These are phyloP conservation scores for Acanthaster planci DNA, from an alignment of 35 echinoderm and acorn worm species.

Conservation along the genomic window DNA sequence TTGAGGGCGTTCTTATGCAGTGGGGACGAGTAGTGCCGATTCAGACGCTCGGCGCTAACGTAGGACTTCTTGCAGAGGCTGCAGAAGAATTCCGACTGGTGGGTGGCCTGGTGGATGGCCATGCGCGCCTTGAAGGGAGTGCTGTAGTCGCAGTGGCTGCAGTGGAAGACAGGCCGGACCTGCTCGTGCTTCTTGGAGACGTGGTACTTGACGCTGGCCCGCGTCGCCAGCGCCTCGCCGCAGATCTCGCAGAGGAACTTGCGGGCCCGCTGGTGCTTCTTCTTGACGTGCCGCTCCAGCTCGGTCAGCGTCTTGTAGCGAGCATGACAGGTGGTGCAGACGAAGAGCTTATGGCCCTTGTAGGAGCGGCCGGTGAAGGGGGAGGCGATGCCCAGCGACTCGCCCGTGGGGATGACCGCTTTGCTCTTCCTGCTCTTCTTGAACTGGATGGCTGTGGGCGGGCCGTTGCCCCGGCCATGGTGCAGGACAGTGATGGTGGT, in stretches of 20 bases:
- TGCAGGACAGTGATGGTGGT: slow-evolving; percentile 85
- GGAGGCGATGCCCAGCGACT: slow-evolving; percentile 87
- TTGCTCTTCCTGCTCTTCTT: slow-evolving; percentile 86
- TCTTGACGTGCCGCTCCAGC: slow-evolving; percentile 69
- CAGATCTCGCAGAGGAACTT: slow-evolving; percentile 93
- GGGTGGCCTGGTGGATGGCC: slow-evolving; percentile 70
- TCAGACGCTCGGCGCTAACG: slow-evolving; percentile 53
- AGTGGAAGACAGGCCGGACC: slow-evolving; percentile 17
- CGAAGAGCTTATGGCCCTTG: slow-evolving; percentile 58
- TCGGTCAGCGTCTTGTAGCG: slow-evolving; percentile 72
- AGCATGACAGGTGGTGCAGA: slow-evolving; percentile 64
- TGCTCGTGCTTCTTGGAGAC: slow-evolving; percentile 52
- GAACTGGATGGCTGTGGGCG: slow-evolving; percentile 78
- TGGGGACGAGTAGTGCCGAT: slow-evolving; percentile 67
- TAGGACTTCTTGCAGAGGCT: slow-evolving; percentile 71
- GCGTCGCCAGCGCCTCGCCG: slow-evolving; percentile 71
- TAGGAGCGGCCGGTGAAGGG: slow-evolving; percentile 68
- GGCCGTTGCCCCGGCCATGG: slow-evolving; percentile 53
- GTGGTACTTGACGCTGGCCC: slow-evolving; percentile 72
- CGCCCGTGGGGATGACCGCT: slow-evolving; percentile 87
- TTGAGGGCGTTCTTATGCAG: slow-evolving; percentile 83
- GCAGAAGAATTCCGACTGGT: slow-evolving; percentile 73
- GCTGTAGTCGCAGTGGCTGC: slow-evolving; percentile 72
- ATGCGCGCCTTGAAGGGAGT: slow-evolving; percentile 69
- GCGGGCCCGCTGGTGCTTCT: slow-evolving; percentile 74